Evolutionary conservation across 2,888 invertebrate genomes (phyloP).

Genomic region (Drosophila conformis): DNA sequence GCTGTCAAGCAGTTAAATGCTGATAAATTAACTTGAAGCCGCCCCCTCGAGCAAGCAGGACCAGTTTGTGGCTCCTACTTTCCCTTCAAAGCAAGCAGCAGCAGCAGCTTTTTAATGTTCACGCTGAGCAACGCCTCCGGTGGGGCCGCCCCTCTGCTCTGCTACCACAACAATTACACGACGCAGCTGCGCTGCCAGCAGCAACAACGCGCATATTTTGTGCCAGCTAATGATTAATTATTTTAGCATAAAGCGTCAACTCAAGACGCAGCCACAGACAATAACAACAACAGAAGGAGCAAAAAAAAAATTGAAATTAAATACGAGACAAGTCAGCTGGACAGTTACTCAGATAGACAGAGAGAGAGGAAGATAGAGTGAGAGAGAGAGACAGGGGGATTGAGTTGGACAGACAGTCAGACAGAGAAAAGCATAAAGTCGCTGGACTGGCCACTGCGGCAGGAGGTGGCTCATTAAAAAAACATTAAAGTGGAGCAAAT

Average conservation of each 20-base stretch:
- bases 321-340: slow-evolving; percentile 64
- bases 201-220: slow-evolving; percentile 71
- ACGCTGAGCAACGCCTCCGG: slow-evolving; percentile 30
- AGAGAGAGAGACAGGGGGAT: not conserved
- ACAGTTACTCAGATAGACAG: slow-evolving; percentile 21
- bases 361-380: not conserved
- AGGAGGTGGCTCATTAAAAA: slow-evolving; percentile 69
- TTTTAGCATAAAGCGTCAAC: slow-evolving; percentile 81
- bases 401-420: not conserved
- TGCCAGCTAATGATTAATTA: slow-evolving; percentile 79
- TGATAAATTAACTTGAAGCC: slow-evolving; percentile 77
- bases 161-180: slow-evolving; percentile 73
- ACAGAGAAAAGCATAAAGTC: slow-evolving; percentile 18
- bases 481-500: slow-evolving; percentile 75
- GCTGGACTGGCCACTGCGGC: slow-evolving; percentile 48
- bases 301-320: slow-evolving; percentile 70
- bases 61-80: not conserved
- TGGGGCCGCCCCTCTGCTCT: not conserved
- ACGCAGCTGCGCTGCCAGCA: slow-evolving; percentile 61
- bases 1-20: slow-evolving; percentile 77
- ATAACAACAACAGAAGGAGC: slow-evolving; percentile 12
- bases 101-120: slow-evolving; percentile 60
- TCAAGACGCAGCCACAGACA: slow-evolving; percentile 63
- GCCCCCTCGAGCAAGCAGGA: slow-evolving; percentile 29
- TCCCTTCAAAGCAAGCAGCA: slow-evolving; percentile 53